These are phyloP conservation scores for Hymenochirus boettgeri DNA, from an alignment of 2,113 vertebrate species.

Conservation along the genomic window DNA sequence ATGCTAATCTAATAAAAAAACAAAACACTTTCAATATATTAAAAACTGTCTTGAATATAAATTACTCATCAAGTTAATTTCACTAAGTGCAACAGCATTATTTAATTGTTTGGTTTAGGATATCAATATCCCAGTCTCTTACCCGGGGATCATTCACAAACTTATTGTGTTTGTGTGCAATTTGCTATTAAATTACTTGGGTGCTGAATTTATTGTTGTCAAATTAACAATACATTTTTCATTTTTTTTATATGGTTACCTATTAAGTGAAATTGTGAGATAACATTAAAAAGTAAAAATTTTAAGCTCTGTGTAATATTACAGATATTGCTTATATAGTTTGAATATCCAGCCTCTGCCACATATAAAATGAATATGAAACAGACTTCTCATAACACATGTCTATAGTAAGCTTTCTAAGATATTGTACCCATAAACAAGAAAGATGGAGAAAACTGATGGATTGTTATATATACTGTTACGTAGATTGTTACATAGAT, in stretches of 20 bases:
- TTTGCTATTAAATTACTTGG: not conserved
- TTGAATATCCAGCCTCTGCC: too few relatives aligned
- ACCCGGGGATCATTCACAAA: slow-evolving; percentile 2
- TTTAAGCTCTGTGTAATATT: too few relatives aligned
- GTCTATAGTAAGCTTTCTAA: too few relatives aligned
- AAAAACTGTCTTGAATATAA: slow-evolving; percentile 5
- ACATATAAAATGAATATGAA: too few relatives aligned
- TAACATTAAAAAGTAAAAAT: too few relatives aligned
- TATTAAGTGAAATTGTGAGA: too few relatives aligned
- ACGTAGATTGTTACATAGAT: too few relatives aligned
- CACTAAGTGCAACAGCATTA: not conserved
- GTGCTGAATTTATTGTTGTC: not conserved
- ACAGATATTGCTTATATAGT: too few relatives aligned
- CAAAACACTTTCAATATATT: not conserved
- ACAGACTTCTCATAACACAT: too few relatives aligned
- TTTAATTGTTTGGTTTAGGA: not conserved
- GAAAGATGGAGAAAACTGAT: too few relatives aligned
- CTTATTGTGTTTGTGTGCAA: not conserved
- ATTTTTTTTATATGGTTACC: not conserved
- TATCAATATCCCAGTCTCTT: not conserved
- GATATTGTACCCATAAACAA: too few relatives aligned
- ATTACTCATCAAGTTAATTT: slow-evolving; percentile 5
- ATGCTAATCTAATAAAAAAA: not conserved
- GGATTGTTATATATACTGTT: too few relatives aligned
- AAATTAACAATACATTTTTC: not conserved